Evolutionary conservation across 2,113 vertebrate species (phyloP), one percentile per base, ranked within the genome.

Genomic region (Phylloscopus trochilus): DNA sequence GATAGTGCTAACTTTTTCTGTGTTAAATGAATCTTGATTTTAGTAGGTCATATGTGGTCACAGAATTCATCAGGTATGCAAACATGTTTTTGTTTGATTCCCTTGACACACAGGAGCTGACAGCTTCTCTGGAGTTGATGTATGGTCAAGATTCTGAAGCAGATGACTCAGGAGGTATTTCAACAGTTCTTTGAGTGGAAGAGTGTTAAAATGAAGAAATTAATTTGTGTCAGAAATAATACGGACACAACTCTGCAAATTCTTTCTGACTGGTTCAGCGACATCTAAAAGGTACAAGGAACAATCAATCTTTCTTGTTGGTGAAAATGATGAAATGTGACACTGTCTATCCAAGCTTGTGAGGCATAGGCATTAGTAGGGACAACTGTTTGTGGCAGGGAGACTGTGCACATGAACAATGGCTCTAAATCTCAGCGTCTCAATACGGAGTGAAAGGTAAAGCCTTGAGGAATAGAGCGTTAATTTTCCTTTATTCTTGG

Each of bases 141-240:
- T 97, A 97, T 82, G 97, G 96, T 70, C 83, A 93, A 17, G 62
- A 63, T 74, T 92, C 70, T 60, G 94, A 97, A 94, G 94, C 74
- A 74, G 81, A 75, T 59, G 90, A 92, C 52, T 96, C 95, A 98
- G 56, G 88, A 96, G 47, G 77, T 82, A 75, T 97, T 98, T 97
- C 84, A 97, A 26, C 72, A 97, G 16, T 98, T 98, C 88, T 96
- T 93, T 89, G 91, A 97, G 18, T 98, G 98, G 98, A 98, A 97
- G 69, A 91, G 53, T 70, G 26, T 59, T 82, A 98, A 97, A 91
- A 76, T 31, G 23, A 90, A 98, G 64, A 97, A 97, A 85, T 96
- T 97, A 58, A 92, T 64, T 83, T 63, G 13, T 27, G 76, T 98
- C 85, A 97, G 97, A 92, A 87, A 63, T 63, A 90, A 97, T 74